Conservation (phyloP, 2,113 vertebrate species). For the Seriola rivoliana region DNA sequence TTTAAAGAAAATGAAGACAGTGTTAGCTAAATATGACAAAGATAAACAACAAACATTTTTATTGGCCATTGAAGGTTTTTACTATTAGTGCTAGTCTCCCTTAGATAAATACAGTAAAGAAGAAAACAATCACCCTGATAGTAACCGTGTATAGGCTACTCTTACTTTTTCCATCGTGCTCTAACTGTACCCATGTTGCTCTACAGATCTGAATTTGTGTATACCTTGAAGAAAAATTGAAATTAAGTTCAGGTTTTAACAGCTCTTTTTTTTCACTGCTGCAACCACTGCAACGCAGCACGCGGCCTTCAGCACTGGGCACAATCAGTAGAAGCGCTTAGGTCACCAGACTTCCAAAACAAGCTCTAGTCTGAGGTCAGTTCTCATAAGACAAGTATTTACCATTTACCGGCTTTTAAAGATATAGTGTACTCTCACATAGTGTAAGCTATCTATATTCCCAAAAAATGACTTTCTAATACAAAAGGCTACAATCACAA, state of each 20-base stretch:
- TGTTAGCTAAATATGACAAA: neutral
- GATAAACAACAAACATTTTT: neutral
- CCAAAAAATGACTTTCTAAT: neutral
- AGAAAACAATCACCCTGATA: neutral
- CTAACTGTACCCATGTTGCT: neutral
- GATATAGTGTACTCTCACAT: neutral
- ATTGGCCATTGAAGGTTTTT: neutral
- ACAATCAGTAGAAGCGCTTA: neutral
- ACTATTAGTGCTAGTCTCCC: neutral
- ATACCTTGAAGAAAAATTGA: neutral
- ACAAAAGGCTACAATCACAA: constrained; percentile 9
- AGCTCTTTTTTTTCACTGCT: neutral
- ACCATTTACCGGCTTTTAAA: neutral
- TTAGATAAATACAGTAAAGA: neutral
- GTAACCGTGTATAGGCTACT: neutral
- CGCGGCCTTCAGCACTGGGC: neutral
- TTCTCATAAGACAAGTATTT: neutral
- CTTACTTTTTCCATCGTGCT: neutral
- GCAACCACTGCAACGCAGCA: neutral
- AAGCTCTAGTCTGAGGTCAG: neutral
- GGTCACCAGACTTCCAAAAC: neutral
- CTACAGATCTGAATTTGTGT: neutral
- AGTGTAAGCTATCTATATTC: neutral
- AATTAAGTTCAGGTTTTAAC: neutral
- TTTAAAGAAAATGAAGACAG: neutral